phyloP scores from a whole-genome alignment of 2,888 invertebrate genomes.

The Lasioglossum calceatum region DNA sequence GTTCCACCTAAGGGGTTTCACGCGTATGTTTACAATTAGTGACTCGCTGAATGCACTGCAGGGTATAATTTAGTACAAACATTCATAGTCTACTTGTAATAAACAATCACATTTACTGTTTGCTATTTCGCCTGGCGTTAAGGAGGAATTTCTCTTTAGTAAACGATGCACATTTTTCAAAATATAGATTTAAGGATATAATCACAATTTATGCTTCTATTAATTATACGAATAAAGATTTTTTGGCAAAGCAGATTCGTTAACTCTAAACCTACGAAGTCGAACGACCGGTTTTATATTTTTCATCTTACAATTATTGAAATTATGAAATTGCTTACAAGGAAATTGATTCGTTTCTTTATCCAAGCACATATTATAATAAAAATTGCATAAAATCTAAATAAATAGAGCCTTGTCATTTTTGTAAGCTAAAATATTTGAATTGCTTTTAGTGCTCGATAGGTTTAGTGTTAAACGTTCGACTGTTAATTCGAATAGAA shows the following conservation, averaged over 20 bases:
- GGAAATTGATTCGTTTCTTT: too few relatives aligned
- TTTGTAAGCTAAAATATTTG: too few relatives aligned
- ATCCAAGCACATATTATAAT: too few relatives aligned
- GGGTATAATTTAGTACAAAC: background rate
- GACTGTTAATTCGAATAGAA: conserved; percentile 2
- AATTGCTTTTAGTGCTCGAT: too few relatives aligned
- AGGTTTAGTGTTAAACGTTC: background rate
- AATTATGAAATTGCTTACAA: too few relatives aligned
- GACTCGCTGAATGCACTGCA: background rate
- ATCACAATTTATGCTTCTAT: background rate
- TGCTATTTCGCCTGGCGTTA: background rate
- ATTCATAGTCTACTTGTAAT: background rate
- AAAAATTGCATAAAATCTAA: too few relatives aligned
- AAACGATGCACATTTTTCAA: too few relatives aligned
- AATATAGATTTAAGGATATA: background rate
- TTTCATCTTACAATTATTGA: too few relatives aligned
- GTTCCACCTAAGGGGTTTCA: background rate
- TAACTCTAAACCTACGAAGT: too few relatives aligned
- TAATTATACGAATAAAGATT: background rate
- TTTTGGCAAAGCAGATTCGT: background rate
- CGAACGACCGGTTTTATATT: too few relatives aligned
- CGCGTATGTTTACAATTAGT: background rate
- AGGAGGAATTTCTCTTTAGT: too few relatives aligned
- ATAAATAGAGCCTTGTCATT: too few relatives aligned
- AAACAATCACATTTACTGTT: background rate